These are phyloP conservation scores for Marmota monax DNA, from an alignment of 2,113 vertebrate species.

Conservation along the genomic window DNA sequence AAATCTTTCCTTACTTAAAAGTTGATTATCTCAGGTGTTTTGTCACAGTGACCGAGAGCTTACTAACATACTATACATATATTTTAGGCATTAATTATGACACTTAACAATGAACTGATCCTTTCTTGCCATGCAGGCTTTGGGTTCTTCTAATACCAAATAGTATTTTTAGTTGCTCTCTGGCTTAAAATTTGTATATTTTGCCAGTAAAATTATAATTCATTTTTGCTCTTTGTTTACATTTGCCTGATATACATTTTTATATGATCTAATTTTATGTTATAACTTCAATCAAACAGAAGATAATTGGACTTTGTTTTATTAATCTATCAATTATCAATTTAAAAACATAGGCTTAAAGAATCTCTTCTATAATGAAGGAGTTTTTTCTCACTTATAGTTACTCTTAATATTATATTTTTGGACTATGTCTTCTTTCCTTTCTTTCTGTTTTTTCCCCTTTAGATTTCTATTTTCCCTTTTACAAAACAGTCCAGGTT, in stretches of 20 bases:
- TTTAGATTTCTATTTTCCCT: background rate
- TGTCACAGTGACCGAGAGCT: background rate
- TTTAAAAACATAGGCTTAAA: background rate
- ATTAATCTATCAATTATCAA: background rate
- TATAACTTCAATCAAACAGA: constrained; percentile 32
- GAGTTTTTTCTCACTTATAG: background rate
- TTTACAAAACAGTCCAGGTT: background rate
- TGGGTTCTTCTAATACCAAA: background rate
- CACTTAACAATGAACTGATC: background rate
- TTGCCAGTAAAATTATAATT: background rate
- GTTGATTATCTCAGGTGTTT: background rate
- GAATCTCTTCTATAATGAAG: constrained; percentile 13
- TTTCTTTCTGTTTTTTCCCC: background rate
- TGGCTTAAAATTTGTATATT: background rate
- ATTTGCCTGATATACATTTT: background rate
- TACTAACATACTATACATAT: background rate
- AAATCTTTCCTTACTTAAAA: background rate
- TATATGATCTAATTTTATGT: constrained; percentile 1
- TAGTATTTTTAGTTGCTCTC: background rate
- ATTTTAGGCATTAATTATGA: background rate
- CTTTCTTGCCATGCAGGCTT: background rate
- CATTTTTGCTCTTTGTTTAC: background rate
- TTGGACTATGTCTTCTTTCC: background rate
- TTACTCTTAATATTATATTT: background rate
- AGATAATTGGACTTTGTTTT: constrained; percentile 10